These are phyloP conservation scores for Ophion slaviceki DNA, from an alignment of 2,888 invertebrate species.

Conservation along the genomic window DNA sequence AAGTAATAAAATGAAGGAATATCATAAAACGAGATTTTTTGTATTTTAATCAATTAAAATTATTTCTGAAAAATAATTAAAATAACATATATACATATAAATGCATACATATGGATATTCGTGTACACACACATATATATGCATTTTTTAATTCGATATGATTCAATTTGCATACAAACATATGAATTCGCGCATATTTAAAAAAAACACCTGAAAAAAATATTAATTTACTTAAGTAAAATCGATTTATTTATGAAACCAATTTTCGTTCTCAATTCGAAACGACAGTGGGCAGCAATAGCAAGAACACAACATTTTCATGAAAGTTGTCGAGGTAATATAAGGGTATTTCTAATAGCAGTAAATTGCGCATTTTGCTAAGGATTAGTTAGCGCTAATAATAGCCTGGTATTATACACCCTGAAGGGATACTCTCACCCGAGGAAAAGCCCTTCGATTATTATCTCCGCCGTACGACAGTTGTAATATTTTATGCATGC, in stretches of 20 bases:
- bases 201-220: not conserved
- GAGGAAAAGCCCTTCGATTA: not conserved
- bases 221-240: not conserved
- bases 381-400: not conserved
- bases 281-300: no score
- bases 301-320: not conserved
- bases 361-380: not conserved
- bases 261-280: no score
- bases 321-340: not conserved
- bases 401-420: conserved; percentile 14
- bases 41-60: no score
- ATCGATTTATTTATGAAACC: not conserved
- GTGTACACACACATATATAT: no score
- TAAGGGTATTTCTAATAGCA: not conserved
- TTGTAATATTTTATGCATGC: conserved; percentile 37
- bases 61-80: no score
- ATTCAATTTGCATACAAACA: no score
- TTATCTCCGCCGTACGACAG: not conserved
- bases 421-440: not conserved
- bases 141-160: no score
- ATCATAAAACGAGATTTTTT: no score
- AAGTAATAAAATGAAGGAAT: no score
- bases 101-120: no score
- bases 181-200: not conserved
- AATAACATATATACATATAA: no score